Evolutionary conservation across 37 sponge, comb jelly and placozoan species (phyloP).

Genomic region (Haliclona indistincta): DNA sequence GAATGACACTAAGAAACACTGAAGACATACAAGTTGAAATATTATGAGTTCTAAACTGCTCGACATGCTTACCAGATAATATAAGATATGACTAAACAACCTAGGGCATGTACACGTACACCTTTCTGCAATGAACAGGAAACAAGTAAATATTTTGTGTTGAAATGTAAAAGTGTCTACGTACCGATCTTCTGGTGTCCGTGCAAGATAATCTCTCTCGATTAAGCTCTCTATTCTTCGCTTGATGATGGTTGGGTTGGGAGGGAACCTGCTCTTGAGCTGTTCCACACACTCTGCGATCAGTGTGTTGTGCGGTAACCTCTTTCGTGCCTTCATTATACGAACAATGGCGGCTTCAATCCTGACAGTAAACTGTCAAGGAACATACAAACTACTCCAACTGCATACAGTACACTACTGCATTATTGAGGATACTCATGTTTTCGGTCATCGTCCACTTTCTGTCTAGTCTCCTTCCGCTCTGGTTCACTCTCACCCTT

Average conservation of each 20-base stretch:
- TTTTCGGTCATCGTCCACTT: constrained; percentile 98
- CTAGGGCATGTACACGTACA: too few relatives aligned
- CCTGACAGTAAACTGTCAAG: constrained; percentile 46
- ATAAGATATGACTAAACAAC: too few relatives aligned
- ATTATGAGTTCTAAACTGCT: too few relatives aligned
- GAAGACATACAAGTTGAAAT: too few relatives aligned
- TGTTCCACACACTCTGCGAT: constrained; percentile 91
- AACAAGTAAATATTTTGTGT: neutral
- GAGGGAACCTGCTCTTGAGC: constrained; percentile 89
- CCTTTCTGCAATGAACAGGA: too few relatives aligned
- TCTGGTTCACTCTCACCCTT: constrained; percentile 95
- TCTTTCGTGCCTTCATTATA: constrained; percentile 99
- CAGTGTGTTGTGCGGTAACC: constrained; percentile 77
- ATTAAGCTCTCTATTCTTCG: constrained; percentile 98
- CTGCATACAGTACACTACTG: neutral
- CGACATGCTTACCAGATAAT: too few relatives aligned
- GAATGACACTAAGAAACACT: too few relatives aligned
- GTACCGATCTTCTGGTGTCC: constrained; percentile 90
- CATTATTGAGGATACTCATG: constrained; percentile 86
- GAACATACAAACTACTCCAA: neutral
- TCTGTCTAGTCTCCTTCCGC: constrained; percentile 95
- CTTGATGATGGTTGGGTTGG: constrained; percentile 93
- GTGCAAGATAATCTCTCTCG: constrained; percentile 94
- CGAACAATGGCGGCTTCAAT: constrained; percentile 99
- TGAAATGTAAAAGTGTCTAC: neutral